phyloP scores from a whole-genome alignment of 2,113 vertebrate genomes.

The Asarcornis scutulata region DNA sequence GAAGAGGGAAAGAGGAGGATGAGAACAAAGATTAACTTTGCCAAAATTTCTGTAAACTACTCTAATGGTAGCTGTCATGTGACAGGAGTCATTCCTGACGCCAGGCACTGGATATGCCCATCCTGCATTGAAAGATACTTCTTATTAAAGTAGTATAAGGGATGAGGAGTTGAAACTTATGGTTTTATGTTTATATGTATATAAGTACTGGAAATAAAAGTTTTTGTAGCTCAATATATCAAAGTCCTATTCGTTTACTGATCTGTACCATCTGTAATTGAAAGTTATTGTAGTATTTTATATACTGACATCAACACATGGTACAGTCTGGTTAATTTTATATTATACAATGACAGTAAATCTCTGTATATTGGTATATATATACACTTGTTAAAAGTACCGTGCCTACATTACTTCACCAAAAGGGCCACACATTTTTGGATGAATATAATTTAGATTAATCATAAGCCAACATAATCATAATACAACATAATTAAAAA shows the following conservation, averaged over 20 bases:
- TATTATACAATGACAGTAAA: not conserved
- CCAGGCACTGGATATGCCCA: not conserved
- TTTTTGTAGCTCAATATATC: not conserved
- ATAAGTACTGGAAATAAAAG: not conserved
- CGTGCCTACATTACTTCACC: not conserved
- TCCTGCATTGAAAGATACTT: not conserved
- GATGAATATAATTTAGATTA: not conserved
- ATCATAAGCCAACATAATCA: not conserved
- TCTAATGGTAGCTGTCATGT: not conserved
- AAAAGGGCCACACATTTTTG: not conserved
- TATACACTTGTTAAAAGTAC: not conserved
- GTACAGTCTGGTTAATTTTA: not conserved
- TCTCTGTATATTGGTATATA: not conserved
- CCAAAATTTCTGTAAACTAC: not conserved
- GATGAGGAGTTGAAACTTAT: not conserved
- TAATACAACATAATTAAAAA: not conserved
- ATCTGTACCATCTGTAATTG: not conserved
- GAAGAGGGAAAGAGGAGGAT: fast-evolving
- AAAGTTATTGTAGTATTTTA: not conserved
- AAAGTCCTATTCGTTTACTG: not conserved
- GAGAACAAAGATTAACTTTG: not conserved
- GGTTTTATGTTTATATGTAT: not conserved
- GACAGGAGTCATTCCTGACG: not conserved
- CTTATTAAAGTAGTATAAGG: not conserved
- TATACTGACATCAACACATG: not conserved